These are phyloP conservation scores for Cynoglossus semilaevis DNA, from an alignment of 2,113 vertebrate genomes.

Conservation along the genomic window DNA sequence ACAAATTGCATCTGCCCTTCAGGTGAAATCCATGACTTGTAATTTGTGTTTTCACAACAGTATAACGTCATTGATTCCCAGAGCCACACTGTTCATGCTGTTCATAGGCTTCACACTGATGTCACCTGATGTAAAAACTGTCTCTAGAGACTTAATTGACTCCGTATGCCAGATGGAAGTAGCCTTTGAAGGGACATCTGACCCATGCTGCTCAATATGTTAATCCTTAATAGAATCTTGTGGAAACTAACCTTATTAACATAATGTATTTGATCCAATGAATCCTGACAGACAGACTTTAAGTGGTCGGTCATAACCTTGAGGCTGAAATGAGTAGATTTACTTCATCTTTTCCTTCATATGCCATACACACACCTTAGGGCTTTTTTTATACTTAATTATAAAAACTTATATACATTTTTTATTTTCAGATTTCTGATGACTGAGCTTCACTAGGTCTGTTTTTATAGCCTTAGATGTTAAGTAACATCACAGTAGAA, in stretches of 20 bases:
- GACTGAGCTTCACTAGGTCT: too few species aligned
- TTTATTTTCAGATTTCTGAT: neutral
- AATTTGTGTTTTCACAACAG: too few species aligned
- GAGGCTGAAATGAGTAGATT: neutral
- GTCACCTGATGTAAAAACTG: slow-evolving; percentile 10
- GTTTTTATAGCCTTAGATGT: too few species aligned
- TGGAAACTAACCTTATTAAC: slow-evolving; percentile 21
- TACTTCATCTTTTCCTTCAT: neutral
- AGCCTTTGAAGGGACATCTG: slow-evolving; percentile 15
- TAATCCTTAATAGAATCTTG: slow-evolving; percentile 16
- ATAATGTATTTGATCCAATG: slow-evolving; percentile 8
- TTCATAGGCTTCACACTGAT: neutral
- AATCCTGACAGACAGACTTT: slow-evolving; percentile 7
- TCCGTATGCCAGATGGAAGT: neutral
- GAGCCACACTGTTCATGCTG: neutral
- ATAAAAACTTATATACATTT: too few species aligned
- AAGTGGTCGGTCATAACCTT: slow-evolving; percentile 2
- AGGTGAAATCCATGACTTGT: neutral
- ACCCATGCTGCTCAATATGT: slow-evolving; percentile 16
- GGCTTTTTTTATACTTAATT: neutral
- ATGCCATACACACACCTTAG: neutral
- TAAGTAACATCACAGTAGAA: too few species aligned
- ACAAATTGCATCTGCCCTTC: neutral
- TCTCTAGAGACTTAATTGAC: slow-evolving; percentile 9
- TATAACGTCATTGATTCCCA: neutral